Conservation (phyloP, 2,888 invertebrate species). For the Pachycephus smyrnensis region DNA sequence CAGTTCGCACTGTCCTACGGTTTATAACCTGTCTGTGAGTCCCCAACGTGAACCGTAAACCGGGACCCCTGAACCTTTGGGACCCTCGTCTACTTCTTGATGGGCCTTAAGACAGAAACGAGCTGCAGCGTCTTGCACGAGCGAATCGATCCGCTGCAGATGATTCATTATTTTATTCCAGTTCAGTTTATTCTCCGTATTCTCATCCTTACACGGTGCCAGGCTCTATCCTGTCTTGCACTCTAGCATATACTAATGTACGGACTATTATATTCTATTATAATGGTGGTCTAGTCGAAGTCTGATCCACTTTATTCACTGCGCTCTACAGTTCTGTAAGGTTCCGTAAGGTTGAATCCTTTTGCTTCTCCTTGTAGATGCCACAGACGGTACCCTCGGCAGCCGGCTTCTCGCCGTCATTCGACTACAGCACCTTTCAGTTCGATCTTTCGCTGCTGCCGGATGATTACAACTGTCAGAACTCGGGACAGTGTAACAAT, state of each 20-base stretch:
- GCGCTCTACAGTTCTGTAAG: not conserved
- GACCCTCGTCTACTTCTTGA: not conserved
- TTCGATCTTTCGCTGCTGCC: constrained; percentile 82
- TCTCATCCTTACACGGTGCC: not conserved
- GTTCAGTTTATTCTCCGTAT: not conserved
- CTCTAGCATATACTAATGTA: not conserved
- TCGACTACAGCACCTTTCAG: constrained; percentile 76
- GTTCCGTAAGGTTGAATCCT: not conserved
- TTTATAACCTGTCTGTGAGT: no score
- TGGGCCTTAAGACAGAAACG: not conserved
- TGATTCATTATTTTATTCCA: not conserved
- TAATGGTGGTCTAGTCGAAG: not conserved
- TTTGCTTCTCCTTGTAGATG: constrained; percentile 73
- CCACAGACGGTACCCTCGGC: constrained; percentile 85
- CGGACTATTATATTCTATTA: not conserved
- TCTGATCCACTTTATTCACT: not conserved
- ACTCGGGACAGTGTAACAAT: constrained; percentile 30
- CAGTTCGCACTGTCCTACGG: no score
- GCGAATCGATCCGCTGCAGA: not conserved
- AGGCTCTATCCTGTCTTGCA: not conserved
- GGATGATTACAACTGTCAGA: constrained; percentile 62
- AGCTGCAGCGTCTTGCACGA: not conserved
- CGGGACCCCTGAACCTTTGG: not conserved
- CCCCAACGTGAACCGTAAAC: not conserved
- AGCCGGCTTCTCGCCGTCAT: constrained; percentile 78